Conservation (phyloP, 2,113 vertebrate genomes). For the Cebidichthys violaceus region DNA sequence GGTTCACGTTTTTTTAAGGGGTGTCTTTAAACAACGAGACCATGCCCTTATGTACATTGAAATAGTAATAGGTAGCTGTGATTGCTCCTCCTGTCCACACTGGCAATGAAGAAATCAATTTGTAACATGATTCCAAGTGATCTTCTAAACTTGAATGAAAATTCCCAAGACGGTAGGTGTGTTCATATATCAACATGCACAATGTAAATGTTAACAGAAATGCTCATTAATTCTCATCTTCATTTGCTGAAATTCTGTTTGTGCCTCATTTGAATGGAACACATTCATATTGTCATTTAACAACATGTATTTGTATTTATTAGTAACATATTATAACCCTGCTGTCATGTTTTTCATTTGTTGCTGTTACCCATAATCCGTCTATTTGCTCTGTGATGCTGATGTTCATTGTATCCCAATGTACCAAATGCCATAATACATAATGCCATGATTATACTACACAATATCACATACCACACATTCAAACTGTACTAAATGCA, state of each 20-base stretch:
- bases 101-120: too few relatives aligned
- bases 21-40: background rate
- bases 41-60: background rate
- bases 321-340: background rate
- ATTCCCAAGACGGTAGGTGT: background rate
- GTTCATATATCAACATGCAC: background rate
- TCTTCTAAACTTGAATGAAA: background rate
- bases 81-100: too few relatives aligned
- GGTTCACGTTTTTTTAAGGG: background rate
- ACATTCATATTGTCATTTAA: background rate
- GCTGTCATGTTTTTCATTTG: background rate
- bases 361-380: constrained; percentile 26
- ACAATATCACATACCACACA: constrained; percentile 11
- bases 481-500: constrained; percentile 1
- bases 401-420: constrained; percentile 42
- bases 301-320: background rate
- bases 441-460: constrained; percentile 53
- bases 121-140: background rate
- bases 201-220: background rate
- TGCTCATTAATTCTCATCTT: background rate
- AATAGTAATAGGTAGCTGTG: background rate
- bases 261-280: too few relatives aligned
- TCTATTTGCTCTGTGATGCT: constrained; percentile 36
- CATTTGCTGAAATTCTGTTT: background rate
- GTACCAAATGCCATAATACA: constrained; percentile 35